Evolutionary conservation across 2,113 vertebrate species (phyloP).

Genomic region (Lycocorax pyrrhopterus): DNA sequence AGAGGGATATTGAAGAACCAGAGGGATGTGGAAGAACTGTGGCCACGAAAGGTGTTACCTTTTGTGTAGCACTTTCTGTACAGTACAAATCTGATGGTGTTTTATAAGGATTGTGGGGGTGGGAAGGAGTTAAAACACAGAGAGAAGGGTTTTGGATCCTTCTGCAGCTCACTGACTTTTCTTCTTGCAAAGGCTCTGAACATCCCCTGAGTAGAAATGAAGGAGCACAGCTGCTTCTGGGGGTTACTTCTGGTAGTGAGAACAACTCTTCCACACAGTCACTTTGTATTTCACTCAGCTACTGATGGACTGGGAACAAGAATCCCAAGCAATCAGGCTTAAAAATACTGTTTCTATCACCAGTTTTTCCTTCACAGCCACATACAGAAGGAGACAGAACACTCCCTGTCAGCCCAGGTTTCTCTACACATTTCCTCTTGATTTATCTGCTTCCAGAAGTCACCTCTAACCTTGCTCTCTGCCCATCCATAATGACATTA

Average conservation of each 20-base stretch:
- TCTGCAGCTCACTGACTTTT: neutral
- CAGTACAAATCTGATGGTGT: rapidly evolving
- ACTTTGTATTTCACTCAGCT: neutral
- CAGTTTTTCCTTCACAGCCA: neutral
- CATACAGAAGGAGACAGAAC: neutral
- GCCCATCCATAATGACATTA: neutral
- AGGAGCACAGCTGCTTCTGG: neutral
- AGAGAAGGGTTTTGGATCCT: neutral
- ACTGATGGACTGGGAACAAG: neutral
- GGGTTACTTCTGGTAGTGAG: neutral
- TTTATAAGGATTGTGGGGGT: neutral
- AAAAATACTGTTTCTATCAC: neutral
- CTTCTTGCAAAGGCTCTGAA: neutral
- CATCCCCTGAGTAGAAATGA: neutral
- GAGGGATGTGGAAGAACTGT: neutral
- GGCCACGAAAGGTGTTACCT: rapidly evolving
- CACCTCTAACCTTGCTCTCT: neutral
- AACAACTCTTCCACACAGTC: neutral
- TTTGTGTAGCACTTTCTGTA: neutral
- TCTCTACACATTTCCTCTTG: neutral
- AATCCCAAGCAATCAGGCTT: neutral
- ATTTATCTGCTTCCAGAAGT: neutral
- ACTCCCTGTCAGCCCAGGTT: neutral
- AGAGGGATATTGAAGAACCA: neutral
- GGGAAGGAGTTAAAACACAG: neutral